These are phyloP conservation scores for Chaetodon auriga DNA, from an alignment of 2,113 vertebrate genomes.

Conservation along the genomic window DNA sequence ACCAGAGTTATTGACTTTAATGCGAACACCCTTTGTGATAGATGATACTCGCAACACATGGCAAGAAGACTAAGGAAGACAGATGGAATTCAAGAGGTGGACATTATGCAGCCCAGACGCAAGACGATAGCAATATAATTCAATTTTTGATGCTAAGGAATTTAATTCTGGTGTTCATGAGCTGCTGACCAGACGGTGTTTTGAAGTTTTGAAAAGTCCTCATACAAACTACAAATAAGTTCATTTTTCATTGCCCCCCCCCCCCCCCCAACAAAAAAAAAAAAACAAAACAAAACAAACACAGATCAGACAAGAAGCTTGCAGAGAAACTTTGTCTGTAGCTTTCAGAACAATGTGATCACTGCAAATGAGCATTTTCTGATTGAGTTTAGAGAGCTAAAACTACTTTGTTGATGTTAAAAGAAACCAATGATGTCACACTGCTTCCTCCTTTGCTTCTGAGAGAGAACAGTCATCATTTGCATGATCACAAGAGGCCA, in stretches of 20 bases:
- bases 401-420: not conserved
- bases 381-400: not conserved
- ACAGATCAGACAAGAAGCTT: not conserved
- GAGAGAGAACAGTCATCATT: no score
- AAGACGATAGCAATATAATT: not conserved
- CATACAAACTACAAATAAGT: not conserved
- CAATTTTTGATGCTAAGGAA: not conserved
- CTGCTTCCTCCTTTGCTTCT: no score
- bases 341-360: not conserved
- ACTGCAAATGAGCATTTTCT: not conserved
- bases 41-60: not conserved
- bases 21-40: constrained; percentile 6
- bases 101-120: not conserved
- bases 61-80: not conserved
- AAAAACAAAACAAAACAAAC: constrained; percentile 1
- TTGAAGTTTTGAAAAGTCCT: not conserved
- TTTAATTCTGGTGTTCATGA: not conserved
- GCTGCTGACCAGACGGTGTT: not conserved
- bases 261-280: no score
- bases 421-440: not conserved
- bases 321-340: not conserved
- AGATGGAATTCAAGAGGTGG: not conserved
- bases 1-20: constrained; percentile 1
- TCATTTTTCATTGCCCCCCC: not conserved
- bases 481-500: not conserved